Evolutionary conservation across 2,888 invertebrate species (phyloP).

Genomic region (Sinelater perroti): DNA sequence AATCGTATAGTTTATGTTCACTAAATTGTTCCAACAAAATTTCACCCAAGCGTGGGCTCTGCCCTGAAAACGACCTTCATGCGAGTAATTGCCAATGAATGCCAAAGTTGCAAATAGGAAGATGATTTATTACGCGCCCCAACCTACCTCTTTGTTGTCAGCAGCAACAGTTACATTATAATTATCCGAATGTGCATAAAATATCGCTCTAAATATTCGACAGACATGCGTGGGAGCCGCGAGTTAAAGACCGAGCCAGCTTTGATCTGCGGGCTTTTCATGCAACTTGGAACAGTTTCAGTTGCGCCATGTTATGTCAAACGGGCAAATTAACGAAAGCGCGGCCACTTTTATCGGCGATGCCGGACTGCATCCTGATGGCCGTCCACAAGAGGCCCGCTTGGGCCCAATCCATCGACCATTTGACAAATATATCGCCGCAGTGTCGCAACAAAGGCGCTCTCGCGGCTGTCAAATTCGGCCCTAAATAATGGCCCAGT

Average conservation of each 20-base stretch:
- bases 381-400: conserved; percentile 34
- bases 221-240: conserved; percentile 12
- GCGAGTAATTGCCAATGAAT: no score
- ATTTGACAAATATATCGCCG: conserved; percentile 38
- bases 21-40: no score
- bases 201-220: conserved; percentile 18
- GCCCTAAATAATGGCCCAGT: conserved; percentile 56
- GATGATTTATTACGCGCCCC: conserved; percentile 6
- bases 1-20: no score
- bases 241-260: conserved; percentile 22
- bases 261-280: conserved; percentile 23
- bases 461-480: conserved; percentile 55
- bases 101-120: conserved; percentile 1
- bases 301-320: conserved; percentile 15
- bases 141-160: conserved; percentile 25
- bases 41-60: no score
- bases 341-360: no score
- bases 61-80: no score
- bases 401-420: conserved; percentile 35
- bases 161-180: conserved; percentile 28
- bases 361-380: conserved; percentile 25
- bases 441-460: conserved; percentile 49
- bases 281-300: conserved; percentile 18
- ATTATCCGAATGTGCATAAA: conserved; percentile 26
- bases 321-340: no score